Evolutionary conservation across 2,113 vertebrate species (phyloP), one percentile per base, ranked within the genome.

Genomic region (Marmota monax): DNA sequence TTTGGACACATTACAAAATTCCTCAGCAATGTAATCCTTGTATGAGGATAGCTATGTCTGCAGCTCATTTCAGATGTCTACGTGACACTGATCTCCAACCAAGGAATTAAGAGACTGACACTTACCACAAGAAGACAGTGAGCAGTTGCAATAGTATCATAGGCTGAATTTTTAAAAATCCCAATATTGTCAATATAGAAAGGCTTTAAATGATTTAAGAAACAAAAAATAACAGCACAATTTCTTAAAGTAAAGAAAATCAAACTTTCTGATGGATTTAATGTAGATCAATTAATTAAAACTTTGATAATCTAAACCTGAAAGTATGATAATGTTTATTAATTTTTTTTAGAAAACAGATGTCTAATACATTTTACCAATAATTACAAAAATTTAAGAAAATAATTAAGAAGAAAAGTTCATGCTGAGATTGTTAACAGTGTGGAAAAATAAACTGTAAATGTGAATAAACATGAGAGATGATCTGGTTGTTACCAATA

Each of bases 271-370:
- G n/a, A 34, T 6, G 91, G 53, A 69, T 72, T 84, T 48, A 85
- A 94, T 77, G 89, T 83, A 77, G 4, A 85, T 23, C 89, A 88
- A 83, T 82, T 86, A 88, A 92, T 89, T 83, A 80, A 82, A 94
- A 65, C 67, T 58, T 93, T 39, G 23, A 51, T 29, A 79, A 94
- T 89, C 87, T 39, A 76, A 97, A 95, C 61, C 3, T 65, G 14
- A 23, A 83, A 79, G 22, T 88, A 48, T 17, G 76, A 69, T 48
- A 65, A 85, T 5, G 20, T 78, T 93, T 84, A 88, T 69, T 72
- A 67, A 95, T 95, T 86, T 11, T 83, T 48, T 63, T 79, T n/a
- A 84, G 58, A 51, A 88, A 88, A 83, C 5, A 95, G 65, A 79
- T 90, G 23, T 85, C 45, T 1, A 65, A 34, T 9, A 93, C 16